phyloP scores from a whole-genome alignment of 2,113 vertebrate species.

The Xiphophorus maculatus region DNA sequence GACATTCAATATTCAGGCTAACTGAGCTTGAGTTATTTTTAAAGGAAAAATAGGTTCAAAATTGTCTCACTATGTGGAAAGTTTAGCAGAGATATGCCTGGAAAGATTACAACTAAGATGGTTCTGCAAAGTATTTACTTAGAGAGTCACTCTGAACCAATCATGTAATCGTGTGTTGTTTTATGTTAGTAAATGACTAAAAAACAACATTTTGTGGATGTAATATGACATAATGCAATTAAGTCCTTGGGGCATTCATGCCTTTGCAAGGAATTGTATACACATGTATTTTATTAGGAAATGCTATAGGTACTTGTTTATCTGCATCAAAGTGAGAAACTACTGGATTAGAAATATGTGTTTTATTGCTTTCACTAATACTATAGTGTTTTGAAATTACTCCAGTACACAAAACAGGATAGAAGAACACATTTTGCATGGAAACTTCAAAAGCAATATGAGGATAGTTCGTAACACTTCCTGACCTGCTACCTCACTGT shows the following conservation, averaged over 20 bases:
- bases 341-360: slow-evolving; percentile 22
- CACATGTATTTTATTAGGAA: slow-evolving; percentile 42
- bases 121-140: no score
- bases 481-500: slow-evolving; percentile 65
- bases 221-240: not conserved
- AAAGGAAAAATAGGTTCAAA: not conserved
- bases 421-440: slow-evolving; percentile 12
- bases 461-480: slow-evolving; percentile 43
- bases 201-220: no score
- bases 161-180: no score
- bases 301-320: slow-evolving; percentile 43
- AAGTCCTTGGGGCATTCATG: not conserved
- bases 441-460: slow-evolving; percentile 59
- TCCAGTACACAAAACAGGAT: slow-evolving; percentile 11
- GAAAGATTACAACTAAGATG: no score
- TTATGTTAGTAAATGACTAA: no score
- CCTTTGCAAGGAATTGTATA: not conserved
- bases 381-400: not conserved
- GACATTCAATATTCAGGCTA: not conserved
- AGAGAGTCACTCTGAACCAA: no score
- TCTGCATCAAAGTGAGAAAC: slow-evolving; percentile 27
- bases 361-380: slow-evolving; percentile 16
- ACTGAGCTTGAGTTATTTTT: not conserved
- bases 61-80: no score
- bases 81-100: no score